Percentiles rank a stretch among this genome's conserved stretches.
These are phyloP conservation scores for Rissa tridactyla DNA, from an alignment of 2,113 vertebrate genomes.

Conservation along the genomic window DNA sequence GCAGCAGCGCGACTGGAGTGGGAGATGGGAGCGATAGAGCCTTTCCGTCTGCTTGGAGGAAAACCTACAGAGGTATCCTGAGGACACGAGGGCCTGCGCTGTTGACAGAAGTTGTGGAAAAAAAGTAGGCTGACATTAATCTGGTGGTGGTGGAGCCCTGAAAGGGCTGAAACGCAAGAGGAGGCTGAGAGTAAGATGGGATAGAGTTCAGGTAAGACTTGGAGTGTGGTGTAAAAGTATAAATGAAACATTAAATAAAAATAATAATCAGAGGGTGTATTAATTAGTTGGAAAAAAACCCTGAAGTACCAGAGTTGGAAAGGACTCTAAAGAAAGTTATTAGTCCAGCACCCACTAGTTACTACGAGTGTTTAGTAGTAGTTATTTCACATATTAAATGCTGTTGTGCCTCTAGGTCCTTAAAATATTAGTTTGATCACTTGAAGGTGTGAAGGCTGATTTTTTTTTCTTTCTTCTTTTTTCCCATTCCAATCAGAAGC, in stretches of 20 bases:
- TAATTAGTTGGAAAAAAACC: background rate
- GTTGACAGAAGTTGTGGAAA: background rate
- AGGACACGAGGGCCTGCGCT: background rate
- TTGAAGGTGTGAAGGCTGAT: background rate
- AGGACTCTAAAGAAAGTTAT: background rate
- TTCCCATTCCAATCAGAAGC: background rate
- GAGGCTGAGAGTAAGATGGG: background rate
- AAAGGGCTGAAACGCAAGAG: background rate
- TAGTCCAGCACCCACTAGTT: background rate
- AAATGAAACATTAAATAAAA: background rate
- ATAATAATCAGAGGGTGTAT: background rate
- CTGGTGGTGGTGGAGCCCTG: background rate
- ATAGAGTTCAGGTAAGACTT: background rate
- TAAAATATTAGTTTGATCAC: background rate
- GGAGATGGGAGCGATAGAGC: background rate
- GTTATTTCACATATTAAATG: background rate
- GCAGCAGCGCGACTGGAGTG: background rate
- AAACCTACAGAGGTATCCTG: background rate
- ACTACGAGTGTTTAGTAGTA: background rate
- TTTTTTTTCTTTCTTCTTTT: background rate
- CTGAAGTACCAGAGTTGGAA: background rate
- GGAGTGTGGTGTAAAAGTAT: background rate
- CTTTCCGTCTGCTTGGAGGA: background rate
- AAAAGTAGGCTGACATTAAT: background rate
- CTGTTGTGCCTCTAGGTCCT: background rate